Conservation (phyloP, 2,797 vertebrate genomes). For the Paratrypauchen microcephalus region DNA sequence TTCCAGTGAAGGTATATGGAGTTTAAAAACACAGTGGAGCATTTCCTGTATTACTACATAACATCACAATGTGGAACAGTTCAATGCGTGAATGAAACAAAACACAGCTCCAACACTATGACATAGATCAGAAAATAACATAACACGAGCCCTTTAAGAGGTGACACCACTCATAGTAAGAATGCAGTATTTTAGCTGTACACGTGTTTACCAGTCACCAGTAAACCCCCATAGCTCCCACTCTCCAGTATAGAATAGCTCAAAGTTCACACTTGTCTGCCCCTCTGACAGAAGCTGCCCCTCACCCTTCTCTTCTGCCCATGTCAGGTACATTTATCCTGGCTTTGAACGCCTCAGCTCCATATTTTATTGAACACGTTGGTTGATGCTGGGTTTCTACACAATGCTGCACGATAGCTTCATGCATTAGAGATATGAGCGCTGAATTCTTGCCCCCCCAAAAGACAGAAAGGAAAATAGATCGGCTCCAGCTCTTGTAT, state of each 20-base stretch:
- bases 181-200: too few relatives aligned
- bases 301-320: conserved; percentile 52
- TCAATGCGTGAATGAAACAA: too few relatives aligned
- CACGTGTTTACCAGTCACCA: conserved; percentile 1
- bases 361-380: conserved; percentile 82
- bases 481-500: conserved; percentile 27
- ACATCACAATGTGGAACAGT: too few relatives aligned
- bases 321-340: conserved; percentile 78
- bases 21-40: too few relatives aligned
- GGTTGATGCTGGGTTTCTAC: conserved; percentile 73
- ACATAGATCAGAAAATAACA: too few relatives aligned
- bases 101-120: too few relatives aligned
- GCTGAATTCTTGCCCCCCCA: conserved; percentile 41
- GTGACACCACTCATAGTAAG: too few relatives aligned
- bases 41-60: too few relatives aligned
- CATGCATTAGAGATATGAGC: conserved; percentile 78
- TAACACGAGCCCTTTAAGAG: too few relatives aligned
- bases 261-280: conserved; percentile 49
- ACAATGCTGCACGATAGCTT: conserved; percentile 69
- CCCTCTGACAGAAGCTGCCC: conserved; percentile 63
- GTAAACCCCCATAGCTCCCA: conserved; percentile 21
- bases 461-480: conserved; percentile 44
- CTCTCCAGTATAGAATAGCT: conserved; percentile 42
- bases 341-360: conserved; percentile 75
- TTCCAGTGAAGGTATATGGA: too few relatives aligned